A percentile compares a stretch with the other conserved stretches of the same genome.
Conservation (phyloP, 2,797 vertebrate species). For the Paedocypris micromegethes region DNA sequence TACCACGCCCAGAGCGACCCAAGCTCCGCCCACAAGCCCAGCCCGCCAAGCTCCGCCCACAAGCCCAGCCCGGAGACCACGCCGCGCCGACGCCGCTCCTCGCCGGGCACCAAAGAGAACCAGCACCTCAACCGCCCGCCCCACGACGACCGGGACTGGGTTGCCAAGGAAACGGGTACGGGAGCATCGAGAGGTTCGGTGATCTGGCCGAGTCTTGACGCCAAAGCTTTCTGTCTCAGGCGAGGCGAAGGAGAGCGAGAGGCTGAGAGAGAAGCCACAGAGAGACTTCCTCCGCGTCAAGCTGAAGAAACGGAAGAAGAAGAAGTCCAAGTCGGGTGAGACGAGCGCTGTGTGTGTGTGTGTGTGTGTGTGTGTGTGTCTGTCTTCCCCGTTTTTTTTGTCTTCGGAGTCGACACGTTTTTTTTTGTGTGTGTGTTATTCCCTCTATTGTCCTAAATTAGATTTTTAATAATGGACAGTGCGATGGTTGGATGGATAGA, state of each 20-base stretch:
- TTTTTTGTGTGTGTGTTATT: too few relatives aligned
- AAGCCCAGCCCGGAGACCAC: conserved; percentile 64
- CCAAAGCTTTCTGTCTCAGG: neutral
- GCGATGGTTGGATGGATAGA: too few relatives aligned
- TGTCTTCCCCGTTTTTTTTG: neutral
- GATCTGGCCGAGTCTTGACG: too few relatives aligned
- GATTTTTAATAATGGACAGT: too few relatives aligned
- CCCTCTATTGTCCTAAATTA: too few relatives aligned
- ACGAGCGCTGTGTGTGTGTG: conserved; percentile 39
- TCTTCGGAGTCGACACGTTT: too few relatives aligned
- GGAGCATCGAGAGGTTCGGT: neutral
- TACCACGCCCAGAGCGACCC: conserved; percentile 86
- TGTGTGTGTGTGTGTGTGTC: conserved; percentile 1
- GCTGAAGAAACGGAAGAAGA: conserved; percentile 88
- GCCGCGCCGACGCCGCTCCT: conserved; percentile 70
- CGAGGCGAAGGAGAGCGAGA: conserved; percentile 72
- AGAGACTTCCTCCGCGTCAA: conserved; percentile 82
- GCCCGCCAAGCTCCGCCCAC: conserved; percentile 74
- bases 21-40: conserved; percentile 62
- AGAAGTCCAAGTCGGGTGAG: conserved; percentile 81
- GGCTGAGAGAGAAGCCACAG: conserved; percentile 74
- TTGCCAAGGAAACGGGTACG: conserved; percentile 63
- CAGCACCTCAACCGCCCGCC: conserved; percentile 55
- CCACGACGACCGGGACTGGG: conserved; percentile 57
- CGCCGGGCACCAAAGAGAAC: conserved; percentile 66